Evolutionary conservation across 2,113 vertebrate species (phyloP), one percentile per base, ranked within the genome.

Genomic region (Tamias sibiricus): DNA sequence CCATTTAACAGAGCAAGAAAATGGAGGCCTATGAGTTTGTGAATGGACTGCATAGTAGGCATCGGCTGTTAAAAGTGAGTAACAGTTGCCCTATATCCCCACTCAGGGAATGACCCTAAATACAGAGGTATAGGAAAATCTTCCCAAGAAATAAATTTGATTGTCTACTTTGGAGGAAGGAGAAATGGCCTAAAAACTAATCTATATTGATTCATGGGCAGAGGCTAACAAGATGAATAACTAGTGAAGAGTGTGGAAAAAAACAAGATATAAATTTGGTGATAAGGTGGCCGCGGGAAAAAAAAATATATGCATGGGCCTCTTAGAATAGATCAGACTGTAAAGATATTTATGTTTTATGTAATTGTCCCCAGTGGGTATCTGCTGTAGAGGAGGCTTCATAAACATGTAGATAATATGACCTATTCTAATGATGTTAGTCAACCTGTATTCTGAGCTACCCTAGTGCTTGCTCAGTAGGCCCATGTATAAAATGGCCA

Each of bases 241-340:
- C 32, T 74, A 59, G 57, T 57, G 52, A 94, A 96, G 57, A 69
- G n/a, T 49, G 40, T 74, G 64, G 26, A 83, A 96, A 92, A 92
- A 72, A 87, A 87, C 42, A 92, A 80, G 35, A 44, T 68, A 87
- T 32, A 66, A 87, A 87, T 87, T 90, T 89, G 40, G 47, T 68
- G 62, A 62, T 66, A 77, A 93, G 32, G 17, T 77, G n/a, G 10
- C 40, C 20, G 44, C 79, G 35, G 59, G n/a, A n/a, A n/a, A 77
- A 69, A 95, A 69, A 74, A 4, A 30, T 62, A 30, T 26, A 30
- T 68, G 54, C 12, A 32, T 14, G 59, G 49, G 37, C 26, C 52
- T 96, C 74, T 74, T 74, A 68, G 40, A 95, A 89, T 84, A 68
- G 71, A n/a, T 49, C n/a, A 91, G 69, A 79, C 19, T 77, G 8